Percentiles rank a stretch among this genome's conserved stretches.
Conservation (phyloP, 1,140 invertebrate species). For the Rhyzopertha dominica region DNA sequence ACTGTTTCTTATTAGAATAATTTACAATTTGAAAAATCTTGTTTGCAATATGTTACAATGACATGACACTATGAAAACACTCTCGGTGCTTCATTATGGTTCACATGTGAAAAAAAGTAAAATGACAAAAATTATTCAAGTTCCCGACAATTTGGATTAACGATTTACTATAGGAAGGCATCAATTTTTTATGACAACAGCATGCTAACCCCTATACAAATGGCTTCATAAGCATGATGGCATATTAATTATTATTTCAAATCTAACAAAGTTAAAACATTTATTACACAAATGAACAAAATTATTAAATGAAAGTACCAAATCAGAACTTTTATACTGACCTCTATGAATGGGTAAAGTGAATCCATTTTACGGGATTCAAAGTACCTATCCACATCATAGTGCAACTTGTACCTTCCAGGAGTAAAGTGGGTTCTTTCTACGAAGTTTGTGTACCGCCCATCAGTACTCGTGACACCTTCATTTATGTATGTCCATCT, state of each 20-base stretch:
- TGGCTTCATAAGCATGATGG: constrained; percentile 6
- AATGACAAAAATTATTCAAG: too few relatives aligned
- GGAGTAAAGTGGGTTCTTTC: constrained; percentile 53
- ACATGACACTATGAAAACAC: too few relatives aligned
- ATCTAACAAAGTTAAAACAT: neutral
- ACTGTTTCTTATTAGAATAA: too few relatives aligned
- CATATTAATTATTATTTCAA: constrained; percentile 1
- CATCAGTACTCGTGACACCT: constrained; percentile 61
- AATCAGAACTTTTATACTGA: constrained; percentile 41
- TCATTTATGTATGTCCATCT: constrained; percentile 59
- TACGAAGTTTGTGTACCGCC: constrained; percentile 61
- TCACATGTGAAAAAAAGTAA: too few relatives aligned
- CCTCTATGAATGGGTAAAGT: constrained; percentile 73
- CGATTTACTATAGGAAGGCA: too few relatives aligned
- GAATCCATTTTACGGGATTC: constrained; percentile 54
- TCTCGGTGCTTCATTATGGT: too few relatives aligned
- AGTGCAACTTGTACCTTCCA: constrained; percentile 70
- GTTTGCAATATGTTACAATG: too few relatives aligned
- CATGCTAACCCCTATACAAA: neutral
- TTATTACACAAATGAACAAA: constrained; percentile 7
- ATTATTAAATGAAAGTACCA: neutral
- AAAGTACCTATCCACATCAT: constrained; percentile 70
- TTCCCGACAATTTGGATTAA: too few relatives aligned
- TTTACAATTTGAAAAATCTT: too few relatives aligned
- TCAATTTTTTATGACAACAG: too few relatives aligned